Evolutionary conservation across 2,888 invertebrate genomes (phyloP).

Genomic region (Petrolisthes manimaculis): DNA sequence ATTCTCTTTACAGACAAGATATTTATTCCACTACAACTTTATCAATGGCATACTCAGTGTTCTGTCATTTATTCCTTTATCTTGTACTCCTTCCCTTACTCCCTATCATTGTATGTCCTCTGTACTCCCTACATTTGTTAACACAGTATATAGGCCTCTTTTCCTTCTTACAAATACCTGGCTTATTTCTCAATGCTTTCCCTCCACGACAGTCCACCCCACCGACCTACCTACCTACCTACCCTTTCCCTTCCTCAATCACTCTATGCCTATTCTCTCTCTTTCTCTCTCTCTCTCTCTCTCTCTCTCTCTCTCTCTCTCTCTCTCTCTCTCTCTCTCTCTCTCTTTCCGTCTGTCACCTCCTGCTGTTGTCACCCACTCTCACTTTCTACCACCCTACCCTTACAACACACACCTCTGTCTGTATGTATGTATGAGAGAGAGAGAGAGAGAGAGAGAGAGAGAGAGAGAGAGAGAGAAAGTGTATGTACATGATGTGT

Average conservation of each 20-base stretch:
- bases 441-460: neutral
- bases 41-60: too few relatives aligned
- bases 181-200: neutral
- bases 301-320: neutral
- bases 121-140: too few relatives aligned
- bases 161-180: neutral
- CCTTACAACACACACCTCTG: neutral
- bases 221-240: neutral
- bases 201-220: constrained; percentile 1
- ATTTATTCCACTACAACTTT: too few relatives aligned
- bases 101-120: too few relatives aligned
- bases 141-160: too few relatives aligned
- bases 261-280: neutral
- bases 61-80: neutral
- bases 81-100: neutral
- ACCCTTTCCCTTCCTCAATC: neutral
- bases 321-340: neutral
- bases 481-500: too few relatives aligned
- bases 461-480: neutral
- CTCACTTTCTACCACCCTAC: neutral
- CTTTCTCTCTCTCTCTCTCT: neutral
- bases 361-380: neutral
- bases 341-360: neutral
- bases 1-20: too few relatives aligned
- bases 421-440: too few relatives aligned